Conservation (phyloP, 35 echinoderm and acorn worm genomes). For the Anneissia japonica region DNA sequence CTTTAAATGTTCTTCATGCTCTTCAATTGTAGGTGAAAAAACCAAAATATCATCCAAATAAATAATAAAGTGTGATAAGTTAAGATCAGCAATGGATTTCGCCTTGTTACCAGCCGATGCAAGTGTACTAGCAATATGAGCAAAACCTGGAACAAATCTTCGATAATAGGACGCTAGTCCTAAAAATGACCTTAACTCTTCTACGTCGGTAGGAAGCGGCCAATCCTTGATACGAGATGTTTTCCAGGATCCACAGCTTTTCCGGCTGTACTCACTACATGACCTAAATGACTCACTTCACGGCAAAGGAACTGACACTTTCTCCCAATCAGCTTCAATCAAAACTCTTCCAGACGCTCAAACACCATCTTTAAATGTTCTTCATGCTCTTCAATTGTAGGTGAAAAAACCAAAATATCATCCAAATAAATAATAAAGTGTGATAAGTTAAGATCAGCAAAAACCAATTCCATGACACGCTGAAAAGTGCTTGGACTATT, state of each 20-base stretch:
- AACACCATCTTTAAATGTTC: background rate
- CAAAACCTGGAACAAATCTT: background rate
- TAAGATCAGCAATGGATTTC: no score
- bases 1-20: no score
- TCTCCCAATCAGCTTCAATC: background rate
- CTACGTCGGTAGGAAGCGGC: background rate
- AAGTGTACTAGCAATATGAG: background rate
- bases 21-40: no score
- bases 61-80: no score
- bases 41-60: no score
- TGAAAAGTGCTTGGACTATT: slow-evolving; percentile 29
- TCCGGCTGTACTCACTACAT: background rate
- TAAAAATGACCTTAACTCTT: background rate
- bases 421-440: slow-evolving; percentile 9
- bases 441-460: background rate
- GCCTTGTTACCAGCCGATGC: no score
- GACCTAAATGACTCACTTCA: no score
- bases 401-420: slow-evolving; percentile 11
- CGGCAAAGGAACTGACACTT: background rate
- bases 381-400: background rate
- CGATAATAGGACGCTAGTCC: background rate
- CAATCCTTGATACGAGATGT: background rate
- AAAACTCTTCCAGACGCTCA: background rate
- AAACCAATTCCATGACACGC: background rate
- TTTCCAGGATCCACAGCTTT: background rate